Evolutionary conservation across 1,140 invertebrate species (phyloP), one percentile per base, ranked within the genome.

Genomic region (Drosophila serrata): DNA sequence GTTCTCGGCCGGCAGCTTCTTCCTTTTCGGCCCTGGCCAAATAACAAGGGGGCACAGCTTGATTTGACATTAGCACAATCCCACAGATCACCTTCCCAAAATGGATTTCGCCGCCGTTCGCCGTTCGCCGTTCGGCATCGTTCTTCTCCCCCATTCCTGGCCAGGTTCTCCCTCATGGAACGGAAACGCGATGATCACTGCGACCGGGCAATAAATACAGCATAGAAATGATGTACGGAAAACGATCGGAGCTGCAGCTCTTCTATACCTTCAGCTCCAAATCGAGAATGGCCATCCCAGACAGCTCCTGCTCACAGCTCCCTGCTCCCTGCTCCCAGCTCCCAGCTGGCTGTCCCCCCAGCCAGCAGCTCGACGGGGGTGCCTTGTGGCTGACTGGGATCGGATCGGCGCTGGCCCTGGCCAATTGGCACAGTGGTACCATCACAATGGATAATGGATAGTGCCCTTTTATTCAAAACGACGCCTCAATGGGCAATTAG

Each of bases 41-140:
- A 90, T 90, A 90, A 90, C 86, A 90, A 90, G 85, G 78, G 85
- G 85, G 85, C 90, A 92, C 90, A 92, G 90, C 90, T 92, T 92
- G 90, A 92, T 92, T 91, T 92, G 90, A 92, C 90, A 92, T 92
- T 92, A 92, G 90, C 90, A 92, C 90, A 90, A 90, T 90, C 85
- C 85, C 85, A 90, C 85, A 90, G 85, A 90, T 90, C 85, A 90
- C 85, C 85, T 90, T 90, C 85, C 85, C 81, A 90, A 90, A 90
- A 90, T 90, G 85, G 85, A 85, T 90, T 90, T 90, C 74, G 78
- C 84, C 84, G 84, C 84, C 84, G 84, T 45, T 49, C 43, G 43
- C 9, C 61, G 60, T 63, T 60, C 68, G 79, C 46, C 56, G 68
- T 13, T 64, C 46, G 56, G 57, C 60, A 49, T 43, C 22, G 46